These are phyloP conservation scores for Ridgeia piscesae DNA, from an alignment of 1,140 invertebrate genomes.

Conservation along the genomic window DNA sequence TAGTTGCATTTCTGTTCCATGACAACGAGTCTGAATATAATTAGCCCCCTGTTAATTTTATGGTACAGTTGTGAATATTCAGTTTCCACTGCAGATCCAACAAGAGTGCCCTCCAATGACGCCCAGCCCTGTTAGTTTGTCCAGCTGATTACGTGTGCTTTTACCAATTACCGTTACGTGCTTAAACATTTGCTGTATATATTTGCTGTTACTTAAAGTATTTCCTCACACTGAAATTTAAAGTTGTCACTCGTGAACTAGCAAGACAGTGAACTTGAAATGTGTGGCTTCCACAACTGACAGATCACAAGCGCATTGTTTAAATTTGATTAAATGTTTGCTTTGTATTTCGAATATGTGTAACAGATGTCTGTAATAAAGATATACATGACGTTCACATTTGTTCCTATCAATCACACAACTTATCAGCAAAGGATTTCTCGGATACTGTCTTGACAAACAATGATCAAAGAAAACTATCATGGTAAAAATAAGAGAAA, in stretches of 20 bases:
- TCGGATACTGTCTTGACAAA: not conserved
- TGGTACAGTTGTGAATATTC: not conserved
- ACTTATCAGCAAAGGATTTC: not conserved
- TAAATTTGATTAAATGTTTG: not conserved
- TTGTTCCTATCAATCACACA: not conserved
- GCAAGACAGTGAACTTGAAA: not conserved
- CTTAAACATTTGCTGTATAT: not conserved
- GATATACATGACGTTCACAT: not conserved
- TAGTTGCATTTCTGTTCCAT: not conserved
- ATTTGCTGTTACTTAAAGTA: not conserved
- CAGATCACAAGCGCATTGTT: not conserved
- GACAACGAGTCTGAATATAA: not conserved
- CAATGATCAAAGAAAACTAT: not conserved
- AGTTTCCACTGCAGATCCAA: not conserved
- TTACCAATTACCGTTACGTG: not conserved
- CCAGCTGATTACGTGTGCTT: not conserved
- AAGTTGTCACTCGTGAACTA: not conserved
- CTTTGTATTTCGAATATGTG: not conserved
- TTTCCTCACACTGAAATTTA: not conserved
- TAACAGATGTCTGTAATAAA: slow-evolving; percentile 1
- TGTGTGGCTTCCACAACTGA: not conserved
- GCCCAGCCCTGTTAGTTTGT: not conserved
- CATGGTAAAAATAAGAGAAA: not conserved
- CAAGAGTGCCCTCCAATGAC: not conserved
- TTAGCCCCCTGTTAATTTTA: not conserved